Conservation (phyloP, 2,113 vertebrate species). For the Osmerus eperlanus region DNA sequence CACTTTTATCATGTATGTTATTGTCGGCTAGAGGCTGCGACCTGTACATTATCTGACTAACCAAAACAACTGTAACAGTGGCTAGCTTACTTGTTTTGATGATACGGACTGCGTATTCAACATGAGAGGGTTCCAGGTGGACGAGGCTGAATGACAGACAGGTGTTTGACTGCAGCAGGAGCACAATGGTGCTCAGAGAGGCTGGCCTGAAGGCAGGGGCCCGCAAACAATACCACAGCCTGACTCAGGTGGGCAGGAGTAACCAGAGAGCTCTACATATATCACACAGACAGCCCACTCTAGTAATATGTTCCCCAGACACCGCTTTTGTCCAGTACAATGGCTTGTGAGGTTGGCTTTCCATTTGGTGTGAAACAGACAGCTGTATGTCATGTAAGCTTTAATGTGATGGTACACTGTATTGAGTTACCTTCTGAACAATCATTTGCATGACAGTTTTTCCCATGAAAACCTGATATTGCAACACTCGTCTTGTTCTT, state of each 20-base stretch:
- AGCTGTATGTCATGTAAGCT: slow-evolving; percentile 53
- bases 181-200: slow-evolving; percentile 46
- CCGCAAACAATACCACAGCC: slow-evolving; percentile 43
- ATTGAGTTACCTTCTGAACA: slow-evolving; percentile 41
- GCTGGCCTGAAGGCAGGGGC: slow-evolving; percentile 37
- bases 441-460: slow-evolving; percentile 6
- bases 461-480: slow-evolving; percentile 20
- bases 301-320: slow-evolving; percentile 44
- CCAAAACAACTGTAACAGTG: too few species aligned
- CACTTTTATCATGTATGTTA: too few species aligned
- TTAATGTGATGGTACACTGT: slow-evolving; percentile 40
- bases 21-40: too few species aligned
- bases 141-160: slow-evolving; percentile 50
- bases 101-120: neutral
- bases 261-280: slow-evolving; percentile 57
- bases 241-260: slow-evolving; percentile 48
- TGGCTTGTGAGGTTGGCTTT: slow-evolving; percentile 37
- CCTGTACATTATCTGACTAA: too few species aligned
- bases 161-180: slow-evolving; percentile 41
- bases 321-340: slow-evolving; percentile 56
- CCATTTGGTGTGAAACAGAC: slow-evolving; percentile 43
- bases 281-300: slow-evolving; percentile 36
- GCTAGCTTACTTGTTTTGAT: neutral
- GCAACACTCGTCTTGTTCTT: too few species aligned
- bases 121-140: slow-evolving; percentile 15